phyloP scores from a whole-genome alignment of 2,113 vertebrate genomes.

The Bufo bufo region DNA sequence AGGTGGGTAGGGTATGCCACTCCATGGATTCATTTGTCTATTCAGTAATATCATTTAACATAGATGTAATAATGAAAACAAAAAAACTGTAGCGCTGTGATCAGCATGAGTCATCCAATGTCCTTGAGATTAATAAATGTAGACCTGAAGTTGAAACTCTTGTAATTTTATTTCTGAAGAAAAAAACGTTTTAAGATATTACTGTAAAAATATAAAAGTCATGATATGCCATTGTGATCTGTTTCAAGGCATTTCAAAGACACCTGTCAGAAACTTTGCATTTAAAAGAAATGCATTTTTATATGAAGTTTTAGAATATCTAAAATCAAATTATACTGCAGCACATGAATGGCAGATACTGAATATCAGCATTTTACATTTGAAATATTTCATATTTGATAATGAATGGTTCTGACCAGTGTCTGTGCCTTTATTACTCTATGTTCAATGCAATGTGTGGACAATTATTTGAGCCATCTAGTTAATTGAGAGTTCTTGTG shows the following conservation, averaged over 20 bases:
- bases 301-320: not conserved
- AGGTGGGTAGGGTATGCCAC: too few relatives aligned
- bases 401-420: not conserved
- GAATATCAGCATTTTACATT: not conserved
- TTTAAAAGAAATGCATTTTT: not conserved
- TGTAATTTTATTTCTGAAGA: constrained; percentile 39
- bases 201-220: constrained; percentile 51
- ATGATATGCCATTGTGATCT: constrained; percentile 32
- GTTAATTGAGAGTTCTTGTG: not conserved
- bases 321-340: not conserved
- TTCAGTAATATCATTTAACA: not conserved
- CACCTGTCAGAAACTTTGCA: constrained; percentile 19
- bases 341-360: not conserved
- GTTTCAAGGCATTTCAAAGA: constrained; percentile 31
- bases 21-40: not conserved
- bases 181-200: constrained; percentile 25
- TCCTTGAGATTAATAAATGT: constrained; percentile 14
- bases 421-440: not conserved
- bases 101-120: constrained; percentile 30
- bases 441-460: not conserved
- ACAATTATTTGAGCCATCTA: not conserved
- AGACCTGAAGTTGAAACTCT: constrained; percentile 43
- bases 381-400: not conserved
- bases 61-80: not conserved
- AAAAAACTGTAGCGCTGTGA: not conserved